Evolutionary conservation across 2,113 vertebrate species (phyloP).

Genomic region (Nothocercus nigrocapillus): DNA sequence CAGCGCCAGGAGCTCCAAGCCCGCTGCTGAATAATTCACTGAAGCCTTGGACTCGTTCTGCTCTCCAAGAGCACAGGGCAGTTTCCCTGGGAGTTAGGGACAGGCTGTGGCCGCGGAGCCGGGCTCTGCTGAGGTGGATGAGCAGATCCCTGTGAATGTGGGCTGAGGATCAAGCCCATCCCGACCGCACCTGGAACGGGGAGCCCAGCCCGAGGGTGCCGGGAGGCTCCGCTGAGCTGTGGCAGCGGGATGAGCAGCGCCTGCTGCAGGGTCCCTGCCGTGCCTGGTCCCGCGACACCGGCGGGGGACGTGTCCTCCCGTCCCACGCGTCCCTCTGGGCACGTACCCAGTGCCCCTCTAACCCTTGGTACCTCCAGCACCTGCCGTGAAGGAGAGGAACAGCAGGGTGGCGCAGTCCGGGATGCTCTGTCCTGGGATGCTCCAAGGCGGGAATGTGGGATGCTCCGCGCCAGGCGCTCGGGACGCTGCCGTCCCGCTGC

Average conservation of each 20-base stretch:
- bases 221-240: fast-evolving
- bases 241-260: background rate
- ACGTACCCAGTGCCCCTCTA: background rate
- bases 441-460: fast-evolving
- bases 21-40: slow-evolving; percentile 61
- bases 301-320: background rate
- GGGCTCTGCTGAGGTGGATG: background rate
- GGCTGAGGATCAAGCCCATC: background rate
- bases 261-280: background rate
- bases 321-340: background rate
- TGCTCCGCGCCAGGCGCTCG: background rate
- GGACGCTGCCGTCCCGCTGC: background rate
- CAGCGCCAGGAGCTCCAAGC: slow-evolving; percentile 14
- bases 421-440: background rate
- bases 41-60: background rate
- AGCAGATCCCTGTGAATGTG: background rate
- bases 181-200: fast-evolving
- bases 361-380: background rate
- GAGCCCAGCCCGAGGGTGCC: background rate
- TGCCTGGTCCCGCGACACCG: background rate
- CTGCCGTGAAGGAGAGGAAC: too few species aligned
- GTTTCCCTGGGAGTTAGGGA: fast-evolving
- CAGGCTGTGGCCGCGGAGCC: background rate
- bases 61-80: background rate
- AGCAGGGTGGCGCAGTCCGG: background rate